These are phyloP conservation scores for Drosophila neutralis DNA, from an alignment of 2,888 invertebrate genomes.

Conservation along the genomic window DNA sequence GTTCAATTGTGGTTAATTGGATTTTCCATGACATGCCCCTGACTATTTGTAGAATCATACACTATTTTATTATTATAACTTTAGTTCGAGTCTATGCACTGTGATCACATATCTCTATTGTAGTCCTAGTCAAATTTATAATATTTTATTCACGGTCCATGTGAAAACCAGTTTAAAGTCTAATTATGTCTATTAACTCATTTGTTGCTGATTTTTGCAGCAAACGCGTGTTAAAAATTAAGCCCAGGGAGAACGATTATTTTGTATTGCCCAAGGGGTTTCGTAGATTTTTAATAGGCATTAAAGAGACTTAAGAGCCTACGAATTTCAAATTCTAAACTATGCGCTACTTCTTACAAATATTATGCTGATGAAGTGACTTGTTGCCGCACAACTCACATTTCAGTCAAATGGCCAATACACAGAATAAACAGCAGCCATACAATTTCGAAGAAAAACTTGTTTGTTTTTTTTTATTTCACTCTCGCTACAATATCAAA, in stretches of 20 bases:
- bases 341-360: background rate
- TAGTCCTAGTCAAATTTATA: background rate
- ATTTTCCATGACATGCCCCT: conserved; percentile 29
- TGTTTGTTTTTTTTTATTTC: conserved; percentile 47
- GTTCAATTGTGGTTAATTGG: conserved; percentile 49
- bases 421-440: conserved; percentile 27
- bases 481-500: conserved; percentile 46
- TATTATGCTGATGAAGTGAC: background rate
- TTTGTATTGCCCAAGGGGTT: background rate
- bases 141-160: background rate
- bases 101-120: background rate
- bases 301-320: background rate
- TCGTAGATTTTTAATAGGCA: background rate
- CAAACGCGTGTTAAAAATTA: background rate
- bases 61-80: background rate
- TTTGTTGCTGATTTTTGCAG: background rate
- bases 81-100: background rate
- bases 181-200: conserved; percentile 2
- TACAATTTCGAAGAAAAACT: conserved; percentile 53
- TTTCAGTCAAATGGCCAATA: background rate
- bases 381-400: conserved; percentile 20
- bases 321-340: background rate
- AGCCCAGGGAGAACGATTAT: background rate
- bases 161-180: conserved; percentile 40
- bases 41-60: conserved; percentile 16